Conservation (phyloP, 1,140 invertebrate species). For the Drosophila lowei region DNA sequence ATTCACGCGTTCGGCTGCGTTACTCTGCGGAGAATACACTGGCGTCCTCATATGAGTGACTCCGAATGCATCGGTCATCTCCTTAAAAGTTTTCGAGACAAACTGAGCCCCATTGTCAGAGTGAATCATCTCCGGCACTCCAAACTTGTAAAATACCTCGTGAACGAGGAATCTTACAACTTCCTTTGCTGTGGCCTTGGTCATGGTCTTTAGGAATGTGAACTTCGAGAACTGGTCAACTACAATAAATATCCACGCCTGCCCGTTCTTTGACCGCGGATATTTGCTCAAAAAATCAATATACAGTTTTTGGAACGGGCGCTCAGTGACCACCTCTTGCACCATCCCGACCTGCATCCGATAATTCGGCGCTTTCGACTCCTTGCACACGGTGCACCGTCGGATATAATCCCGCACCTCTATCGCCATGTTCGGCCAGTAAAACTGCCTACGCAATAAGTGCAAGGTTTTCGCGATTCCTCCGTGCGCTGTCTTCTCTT, state of each 20-base stretch:
- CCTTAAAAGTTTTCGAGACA: too few species aligned
- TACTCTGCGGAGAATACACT: too few species aligned
- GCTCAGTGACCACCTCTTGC: neutral
- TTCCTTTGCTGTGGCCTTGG: neutral
- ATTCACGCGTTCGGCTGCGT: too few species aligned
- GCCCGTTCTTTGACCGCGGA: neutral
- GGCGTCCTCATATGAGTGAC: too few species aligned
- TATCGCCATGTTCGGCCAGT: neutral
- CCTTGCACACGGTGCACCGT: neutral
- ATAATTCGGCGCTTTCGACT: neutral
- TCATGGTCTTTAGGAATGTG: neutral
- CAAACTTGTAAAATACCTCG: neutral
- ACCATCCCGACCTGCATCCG: neutral
- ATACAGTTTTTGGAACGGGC: conserved; percentile 9
- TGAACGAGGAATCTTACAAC: neutral
- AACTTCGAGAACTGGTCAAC: conserved; percentile 7
- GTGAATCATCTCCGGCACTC: too few species aligned
- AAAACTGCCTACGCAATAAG: neutral
- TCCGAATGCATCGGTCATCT: too few species aligned
- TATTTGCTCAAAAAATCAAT: conserved; percentile 6
- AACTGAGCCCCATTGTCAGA: too few species aligned
- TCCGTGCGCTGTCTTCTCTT: neutral
- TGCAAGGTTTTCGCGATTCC: conserved; percentile 2
- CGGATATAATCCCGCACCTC: neutral
- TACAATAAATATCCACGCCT: conserved; percentile 15